Percentiles rank a stretch among this genome's conserved stretches.
Conservation (phyloP, 1,140 invertebrate species). For the Zophobas atratus region DNA sequence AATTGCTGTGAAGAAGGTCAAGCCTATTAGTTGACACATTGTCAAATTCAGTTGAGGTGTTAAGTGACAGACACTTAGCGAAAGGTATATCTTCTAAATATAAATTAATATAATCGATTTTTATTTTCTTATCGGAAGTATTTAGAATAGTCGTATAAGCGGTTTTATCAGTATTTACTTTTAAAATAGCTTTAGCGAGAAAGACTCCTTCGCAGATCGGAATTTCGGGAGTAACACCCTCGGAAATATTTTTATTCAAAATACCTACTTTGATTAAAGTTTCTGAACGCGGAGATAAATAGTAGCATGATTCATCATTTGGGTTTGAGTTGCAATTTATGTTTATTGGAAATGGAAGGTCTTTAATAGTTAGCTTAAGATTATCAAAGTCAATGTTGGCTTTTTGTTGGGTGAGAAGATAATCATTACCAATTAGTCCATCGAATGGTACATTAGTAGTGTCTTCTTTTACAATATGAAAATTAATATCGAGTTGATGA, state of each 20-base stretch:
- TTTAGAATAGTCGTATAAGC: too few species aligned
- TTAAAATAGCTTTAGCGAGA: constrained; percentile 32
- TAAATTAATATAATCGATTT: too few species aligned
- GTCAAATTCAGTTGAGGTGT: too few species aligned
- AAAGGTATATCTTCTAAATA: too few species aligned
- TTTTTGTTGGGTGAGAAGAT: constrained; percentile 22
- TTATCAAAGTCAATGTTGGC: constrained; percentile 39
- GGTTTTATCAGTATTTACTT: too few species aligned
- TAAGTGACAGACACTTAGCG: too few species aligned
- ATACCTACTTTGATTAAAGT: constrained; percentile 47
- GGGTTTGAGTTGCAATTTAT: constrained; percentile 12
- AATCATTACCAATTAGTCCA: constrained; percentile 54
- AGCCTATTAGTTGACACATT: too few species aligned
- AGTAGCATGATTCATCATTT: not conserved
- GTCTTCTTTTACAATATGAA: constrained; percentile 43
- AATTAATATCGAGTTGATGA: constrained; percentile 44
- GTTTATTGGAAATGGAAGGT: not conserved
- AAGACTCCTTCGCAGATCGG: constrained; percentile 47
- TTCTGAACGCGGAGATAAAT: constrained; percentile 21
- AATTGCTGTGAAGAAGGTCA: too few species aligned
- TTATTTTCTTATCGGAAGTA: too few species aligned
- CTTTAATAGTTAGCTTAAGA: not conserved
- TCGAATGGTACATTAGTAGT: constrained; percentile 49
- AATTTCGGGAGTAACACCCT: constrained; percentile 49
- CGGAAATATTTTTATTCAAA: constrained; percentile 46